These are phyloP conservation scores for Uropetala carovei DNA, from an alignment of 2,888 invertebrate species.

Conservation along the genomic window DNA sequence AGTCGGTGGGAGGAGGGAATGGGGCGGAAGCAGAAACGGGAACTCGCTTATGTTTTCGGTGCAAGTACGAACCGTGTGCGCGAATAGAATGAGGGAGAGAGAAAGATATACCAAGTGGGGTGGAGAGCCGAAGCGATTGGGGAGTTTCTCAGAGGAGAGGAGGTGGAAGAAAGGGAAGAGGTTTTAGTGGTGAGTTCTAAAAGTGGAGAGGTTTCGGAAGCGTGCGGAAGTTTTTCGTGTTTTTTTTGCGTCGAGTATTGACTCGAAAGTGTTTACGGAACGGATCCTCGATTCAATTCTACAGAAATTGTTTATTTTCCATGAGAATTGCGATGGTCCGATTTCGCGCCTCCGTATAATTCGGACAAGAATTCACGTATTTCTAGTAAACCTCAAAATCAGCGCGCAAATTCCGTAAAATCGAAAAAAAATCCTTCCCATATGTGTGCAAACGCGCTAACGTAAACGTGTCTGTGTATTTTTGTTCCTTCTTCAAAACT, in stretches of 20 bases:
- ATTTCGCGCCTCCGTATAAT: too few species aligned
- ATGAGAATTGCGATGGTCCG: too few species aligned
- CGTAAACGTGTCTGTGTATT: too few species aligned
- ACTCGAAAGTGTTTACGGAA: background rate
- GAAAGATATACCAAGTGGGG: background rate
- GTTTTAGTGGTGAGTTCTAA: background rate
- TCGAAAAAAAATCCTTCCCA: background rate
- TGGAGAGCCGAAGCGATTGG: background rate
- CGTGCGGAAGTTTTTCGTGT: background rate
- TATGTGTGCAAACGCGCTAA: too few species aligned
- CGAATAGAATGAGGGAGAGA: background rate
- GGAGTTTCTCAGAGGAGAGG: background rate
- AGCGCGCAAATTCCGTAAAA: background rate
- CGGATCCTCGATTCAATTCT: too few species aligned
- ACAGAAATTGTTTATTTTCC: too few species aligned
- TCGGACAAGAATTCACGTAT: too few species aligned
- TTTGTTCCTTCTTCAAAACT: too few species aligned
- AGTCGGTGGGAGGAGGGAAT: background rate
- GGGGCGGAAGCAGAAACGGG: background rate
- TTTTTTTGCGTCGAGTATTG: background rate
- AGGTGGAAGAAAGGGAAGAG: background rate
- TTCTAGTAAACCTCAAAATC: background rate
- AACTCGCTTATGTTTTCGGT: background rate
- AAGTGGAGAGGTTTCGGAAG: conserved; percentile 10
- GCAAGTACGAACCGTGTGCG: background rate